Conservation (phyloP, 2,113 vertebrate species). For the Ginglymostoma cirratum region DNA sequence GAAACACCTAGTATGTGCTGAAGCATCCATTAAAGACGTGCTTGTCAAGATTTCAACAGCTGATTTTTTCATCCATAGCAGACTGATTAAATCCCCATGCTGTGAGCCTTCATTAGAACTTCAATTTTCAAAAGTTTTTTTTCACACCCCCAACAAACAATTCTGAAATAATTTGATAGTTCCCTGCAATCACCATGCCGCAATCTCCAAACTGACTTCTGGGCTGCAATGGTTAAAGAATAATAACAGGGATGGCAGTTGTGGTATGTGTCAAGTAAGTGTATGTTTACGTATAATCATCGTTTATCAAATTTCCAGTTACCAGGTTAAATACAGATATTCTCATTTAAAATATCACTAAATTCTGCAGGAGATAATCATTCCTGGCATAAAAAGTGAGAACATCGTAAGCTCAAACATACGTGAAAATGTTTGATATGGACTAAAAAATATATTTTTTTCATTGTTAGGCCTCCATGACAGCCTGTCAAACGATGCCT, state of each 20-base stretch:
- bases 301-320: neutral
- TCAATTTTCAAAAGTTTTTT: neutral
- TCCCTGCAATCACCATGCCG: neutral
- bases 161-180: neutral
- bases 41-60: neutral
- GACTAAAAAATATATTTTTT: neutral
- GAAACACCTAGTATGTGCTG: neutral
- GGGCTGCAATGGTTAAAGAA: neutral
- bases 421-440: neutral
- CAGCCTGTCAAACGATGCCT: neutral
- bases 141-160: neutral
- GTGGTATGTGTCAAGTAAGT: neutral
- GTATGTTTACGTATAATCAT: neutral
- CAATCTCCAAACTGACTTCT: neutral
- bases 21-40: neutral
- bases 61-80: neutral
- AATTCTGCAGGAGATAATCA: neutral
- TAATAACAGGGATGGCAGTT: neutral
- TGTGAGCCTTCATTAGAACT: neutral
- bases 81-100: neutral
- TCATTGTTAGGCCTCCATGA: neutral
- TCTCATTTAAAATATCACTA: neutral
- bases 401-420: neutral
- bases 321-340: neutral
- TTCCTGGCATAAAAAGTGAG: neutral